phyloP scores from a whole-genome alignment of 2,888 invertebrate species.

The Peribatodes rhomboidaria region DNA sequence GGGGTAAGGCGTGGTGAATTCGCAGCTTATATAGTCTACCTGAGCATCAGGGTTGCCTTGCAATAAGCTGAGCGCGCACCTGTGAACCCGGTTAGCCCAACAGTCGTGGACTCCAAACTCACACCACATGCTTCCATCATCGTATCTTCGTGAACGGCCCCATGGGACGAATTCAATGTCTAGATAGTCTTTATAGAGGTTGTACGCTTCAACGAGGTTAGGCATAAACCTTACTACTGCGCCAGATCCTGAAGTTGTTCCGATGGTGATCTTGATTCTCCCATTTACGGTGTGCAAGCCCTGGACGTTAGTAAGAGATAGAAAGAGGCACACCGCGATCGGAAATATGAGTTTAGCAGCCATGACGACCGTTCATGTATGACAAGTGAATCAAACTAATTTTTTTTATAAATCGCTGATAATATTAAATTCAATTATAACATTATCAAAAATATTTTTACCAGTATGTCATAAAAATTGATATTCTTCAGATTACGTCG shows the following conservation, averaged over 20 bases:
- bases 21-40: slow-evolving; percentile 74
- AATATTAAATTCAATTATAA: no score
- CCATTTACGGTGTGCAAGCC: slow-evolving; percentile 64
- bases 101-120: slow-evolving; percentile 70
- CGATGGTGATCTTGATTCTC: slow-evolving; percentile 68
- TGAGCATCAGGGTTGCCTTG: slow-evolving; percentile 65
- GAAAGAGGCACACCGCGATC: slow-evolving; percentile 41
- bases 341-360: slow-evolving; percentile 39
- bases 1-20: slow-evolving; percentile 65
- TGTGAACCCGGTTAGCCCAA: slow-evolving; percentile 76
- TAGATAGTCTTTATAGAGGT: slow-evolving; percentile 64
- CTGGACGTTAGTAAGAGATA: slow-evolving; percentile 41
- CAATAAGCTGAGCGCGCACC: slow-evolving; percentile 70
- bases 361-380: slow-evolving; percentile 52
- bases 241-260: slow-evolving; percentile 70
- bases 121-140: slow-evolving; percentile 62
- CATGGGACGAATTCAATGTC: slow-evolving; percentile 77
- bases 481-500: no score
- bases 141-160: slow-evolving; percentile 69
- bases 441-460: no score
- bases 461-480: no score
- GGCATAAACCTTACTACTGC: slow-evolving; percentile 70
- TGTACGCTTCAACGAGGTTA: slow-evolving; percentile 63
- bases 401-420: background rate
- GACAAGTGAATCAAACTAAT: slow-evolving; percentile 43